These are phyloP conservation scores for Ophiothrix spiculata DNA, from an alignment of 35 echinoderm and acorn worm species.

Conservation along the genomic window DNA sequence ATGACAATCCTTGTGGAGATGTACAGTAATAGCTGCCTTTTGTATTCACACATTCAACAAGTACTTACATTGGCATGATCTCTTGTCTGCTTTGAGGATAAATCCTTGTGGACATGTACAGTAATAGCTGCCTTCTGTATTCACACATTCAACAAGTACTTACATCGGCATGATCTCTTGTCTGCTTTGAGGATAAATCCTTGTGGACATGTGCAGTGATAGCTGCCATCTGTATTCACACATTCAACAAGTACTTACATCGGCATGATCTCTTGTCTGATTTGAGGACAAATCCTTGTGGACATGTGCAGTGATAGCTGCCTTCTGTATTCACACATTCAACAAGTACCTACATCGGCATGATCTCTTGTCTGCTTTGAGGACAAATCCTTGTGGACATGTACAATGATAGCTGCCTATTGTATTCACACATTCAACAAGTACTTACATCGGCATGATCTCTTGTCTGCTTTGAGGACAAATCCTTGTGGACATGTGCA, in stretches of 20 bases:
- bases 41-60: constrained; percentile 22
- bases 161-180: constrained; percentile 52
- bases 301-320: constrained; percentile 78
- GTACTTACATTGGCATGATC: constrained; percentile 46
- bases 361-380: constrained; percentile 56
- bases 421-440: constrained; percentile 72
- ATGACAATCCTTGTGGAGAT: constrained; percentile 54
- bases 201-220: constrained; percentile 65
- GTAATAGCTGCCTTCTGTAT: constrained; percentile 70
- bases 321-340: constrained; percentile 75
- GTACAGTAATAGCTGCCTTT: constrained; percentile 69
- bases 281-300: constrained; percentile 44
- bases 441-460: constrained; percentile 49
- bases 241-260: constrained; percentile 49
- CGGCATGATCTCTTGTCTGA: constrained; percentile 56
- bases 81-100: constrained; percentile 47
- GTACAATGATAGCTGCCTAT: constrained; percentile 72
- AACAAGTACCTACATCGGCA: constrained; percentile 41
- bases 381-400: constrained; percentile 55
- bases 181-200: constrained; percentile 52
- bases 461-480: constrained; percentile 48
- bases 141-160: no score
- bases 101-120: constrained; percentile 69
- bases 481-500: constrained; percentile 69
- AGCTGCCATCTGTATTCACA: constrained; percentile 76